Percentiles rank a stretch among this genome's conserved stretches.
These are phyloP conservation scores for Catocala nupta DNA, from an alignment of 2,888 invertebrate species.

Conservation along the genomic window DNA sequence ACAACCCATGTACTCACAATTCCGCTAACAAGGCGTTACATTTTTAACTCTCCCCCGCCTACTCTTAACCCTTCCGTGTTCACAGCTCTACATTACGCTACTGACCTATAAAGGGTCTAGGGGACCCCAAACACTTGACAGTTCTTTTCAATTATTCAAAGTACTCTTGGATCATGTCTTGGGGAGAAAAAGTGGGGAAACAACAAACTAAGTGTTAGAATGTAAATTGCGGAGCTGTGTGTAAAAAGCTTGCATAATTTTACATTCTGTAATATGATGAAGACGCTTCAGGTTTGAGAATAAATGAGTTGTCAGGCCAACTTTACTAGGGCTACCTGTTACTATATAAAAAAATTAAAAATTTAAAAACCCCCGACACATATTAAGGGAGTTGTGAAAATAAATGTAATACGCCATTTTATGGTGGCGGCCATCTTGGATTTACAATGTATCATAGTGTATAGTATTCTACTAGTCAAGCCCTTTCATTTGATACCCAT, in stretches of 20 bases:
- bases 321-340: not conserved
- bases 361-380: no score
- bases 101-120: conserved; percentile 76
- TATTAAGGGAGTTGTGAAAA: no score
- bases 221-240: conserved; percentile 8
- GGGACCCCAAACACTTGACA: conserved; percentile 64
- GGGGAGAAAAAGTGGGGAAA: conserved; percentile 29
- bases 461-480: no score
- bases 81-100: conserved; percentile 60
- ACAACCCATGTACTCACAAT: conserved; percentile 22
- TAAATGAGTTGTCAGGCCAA: not conserved
- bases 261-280: not conserved
- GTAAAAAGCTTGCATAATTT: conserved; percentile 12
- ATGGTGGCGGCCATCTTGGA: no score
- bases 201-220: conserved; percentile 38
- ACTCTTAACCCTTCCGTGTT: conserved; percentile 63
- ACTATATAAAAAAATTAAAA: no score
- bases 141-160: conserved; percentile 84
- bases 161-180: conserved; percentile 64
- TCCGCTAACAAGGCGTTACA: conserved; percentile 64
- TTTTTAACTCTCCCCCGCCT: conserved; percentile 66
- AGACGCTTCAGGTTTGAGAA: not conserved
- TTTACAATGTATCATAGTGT: no score
- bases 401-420: no score
- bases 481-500: no score